phyloP scores from a whole-genome alignment of 2,797 vertebrate species.

The Gambusia yucatana region DNA sequence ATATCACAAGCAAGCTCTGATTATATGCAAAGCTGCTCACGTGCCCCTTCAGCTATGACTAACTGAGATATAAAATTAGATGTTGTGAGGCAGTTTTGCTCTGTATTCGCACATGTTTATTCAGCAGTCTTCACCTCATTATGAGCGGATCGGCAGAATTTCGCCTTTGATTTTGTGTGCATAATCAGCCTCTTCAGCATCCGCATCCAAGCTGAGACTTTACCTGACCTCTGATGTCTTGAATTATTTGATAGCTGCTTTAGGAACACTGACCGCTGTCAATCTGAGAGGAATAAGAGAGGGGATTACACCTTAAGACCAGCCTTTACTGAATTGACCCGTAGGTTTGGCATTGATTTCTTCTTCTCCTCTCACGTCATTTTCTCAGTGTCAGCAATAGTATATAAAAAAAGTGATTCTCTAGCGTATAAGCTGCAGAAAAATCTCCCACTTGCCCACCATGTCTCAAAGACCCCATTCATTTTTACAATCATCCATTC shows the following conservation, averaged over 20 bases:
- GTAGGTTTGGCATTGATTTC: constrained; percentile 43
- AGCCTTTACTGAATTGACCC: constrained; percentile 40
- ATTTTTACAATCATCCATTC: constrained; percentile 46
- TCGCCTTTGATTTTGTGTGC: constrained; percentile 52
- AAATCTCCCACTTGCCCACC: constrained; percentile 30
- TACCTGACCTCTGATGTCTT: constrained; percentile 51
- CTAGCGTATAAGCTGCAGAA: neutral
- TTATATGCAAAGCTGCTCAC: constrained; percentile 34
- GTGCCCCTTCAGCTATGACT: constrained; percentile 25
- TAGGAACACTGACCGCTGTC: constrained; percentile 42
- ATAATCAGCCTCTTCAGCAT: constrained; percentile 29
- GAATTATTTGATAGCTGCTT: constrained; percentile 51
- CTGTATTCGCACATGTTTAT: constrained; percentile 31
- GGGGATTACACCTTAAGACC: constrained; percentile 45
- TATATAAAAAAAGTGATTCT: constrained; percentile 13
- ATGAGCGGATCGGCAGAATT: constrained; percentile 45
- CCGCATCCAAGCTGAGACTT: constrained; percentile 22
- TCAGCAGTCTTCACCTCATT: constrained; percentile 40
- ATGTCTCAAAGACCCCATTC: constrained; percentile 42
- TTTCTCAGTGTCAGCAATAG: constrained; percentile 23
- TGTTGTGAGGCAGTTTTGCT: constrained; percentile 12
- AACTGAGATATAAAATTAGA: constrained; percentile 1
- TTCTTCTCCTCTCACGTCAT: neutral
- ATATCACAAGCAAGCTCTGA: constrained; percentile 3
- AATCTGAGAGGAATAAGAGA: constrained; percentile 37